phyloP scores from a whole-genome alignment of 2,888 invertebrate genomes.

The Eudasyphora cyanicolor region DNA sequence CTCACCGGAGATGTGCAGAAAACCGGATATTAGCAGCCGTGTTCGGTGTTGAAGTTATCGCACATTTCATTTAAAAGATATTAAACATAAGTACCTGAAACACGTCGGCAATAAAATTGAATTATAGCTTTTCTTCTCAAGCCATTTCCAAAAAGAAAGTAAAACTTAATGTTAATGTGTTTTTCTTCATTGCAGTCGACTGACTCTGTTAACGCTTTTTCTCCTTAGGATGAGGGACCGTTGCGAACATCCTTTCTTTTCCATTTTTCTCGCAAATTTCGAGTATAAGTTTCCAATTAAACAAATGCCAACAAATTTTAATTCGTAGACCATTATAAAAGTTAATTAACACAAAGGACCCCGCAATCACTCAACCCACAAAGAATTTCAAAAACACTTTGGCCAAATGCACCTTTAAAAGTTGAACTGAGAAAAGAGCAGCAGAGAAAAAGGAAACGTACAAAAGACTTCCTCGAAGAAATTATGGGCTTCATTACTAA shows the following conservation, averaged over 20 bases:
- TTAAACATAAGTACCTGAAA: conserved; percentile 78
- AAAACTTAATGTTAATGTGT: conserved; percentile 62
- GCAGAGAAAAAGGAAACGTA: not conserved
- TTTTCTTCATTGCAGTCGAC: not conserved
- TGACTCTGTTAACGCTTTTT: conserved; percentile 21
- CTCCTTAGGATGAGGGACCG: not conserved
- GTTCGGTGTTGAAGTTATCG: conserved; percentile 37
- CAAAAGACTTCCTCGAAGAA: conserved; percentile 35
- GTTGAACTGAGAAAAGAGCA: not conserved
- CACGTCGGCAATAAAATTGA: conserved; percentile 77
- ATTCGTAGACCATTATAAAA: conserved; percentile 33
- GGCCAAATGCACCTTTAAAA: not conserved
- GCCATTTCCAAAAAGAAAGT: conserved; percentile 40
- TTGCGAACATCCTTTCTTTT: conserved; percentile 53
- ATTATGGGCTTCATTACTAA: conserved; percentile 50
- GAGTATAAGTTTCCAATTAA: conserved; percentile 61
- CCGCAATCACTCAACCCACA: not conserved
- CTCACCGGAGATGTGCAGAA: conserved; percentile 14
- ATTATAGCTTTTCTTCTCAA: conserved; percentile 72
- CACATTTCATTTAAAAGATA: conserved; percentile 68
- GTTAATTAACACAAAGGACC: conserved; percentile 58
- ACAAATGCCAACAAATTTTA: conserved; percentile 63
- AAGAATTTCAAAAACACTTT: not conserved
- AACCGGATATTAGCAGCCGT: conserved; percentile 34
- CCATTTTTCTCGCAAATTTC: conserved; percentile 19